Percentiles rank a stretch among this genome's conserved stretches.
These are phyloP conservation scores for Myiozetetes cayanensis DNA, from an alignment of 2,113 vertebrate genomes.

Conservation along the genomic window DNA sequence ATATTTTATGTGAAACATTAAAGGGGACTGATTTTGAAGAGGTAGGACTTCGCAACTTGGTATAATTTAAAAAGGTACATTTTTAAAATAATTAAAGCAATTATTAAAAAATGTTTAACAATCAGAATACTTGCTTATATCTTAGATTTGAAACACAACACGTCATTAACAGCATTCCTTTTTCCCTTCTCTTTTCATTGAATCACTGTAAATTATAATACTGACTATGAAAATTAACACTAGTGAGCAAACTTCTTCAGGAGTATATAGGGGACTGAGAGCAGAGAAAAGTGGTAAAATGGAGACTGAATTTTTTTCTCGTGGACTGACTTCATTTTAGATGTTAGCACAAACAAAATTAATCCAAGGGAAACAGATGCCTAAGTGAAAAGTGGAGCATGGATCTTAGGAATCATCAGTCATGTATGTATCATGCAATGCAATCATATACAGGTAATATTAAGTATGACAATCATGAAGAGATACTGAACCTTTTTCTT, in stretches of 20 bases:
- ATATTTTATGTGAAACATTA: background rate
- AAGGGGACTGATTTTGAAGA: background rate
- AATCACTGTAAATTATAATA: background rate
- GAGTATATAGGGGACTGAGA: background rate
- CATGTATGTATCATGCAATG: rapidly evolving
- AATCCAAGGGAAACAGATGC: background rate
- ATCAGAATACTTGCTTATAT: background rate
- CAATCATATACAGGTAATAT: background rate
- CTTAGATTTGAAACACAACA: background rate
- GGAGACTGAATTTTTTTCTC: background rate
- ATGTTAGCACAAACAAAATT: background rate
- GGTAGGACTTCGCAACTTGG: background rate
- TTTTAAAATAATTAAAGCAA: background rate
- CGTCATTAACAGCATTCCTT: background rate
- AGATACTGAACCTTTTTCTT: background rate
- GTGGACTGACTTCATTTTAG: background rate
- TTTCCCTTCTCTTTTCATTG: background rate
- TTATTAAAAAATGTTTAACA: background rate
- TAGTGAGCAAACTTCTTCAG: background rate
- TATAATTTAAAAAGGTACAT: background rate
- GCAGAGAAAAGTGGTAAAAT: background rate
- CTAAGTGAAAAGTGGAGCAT: background rate
- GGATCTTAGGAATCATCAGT: background rate
- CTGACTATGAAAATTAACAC: background rate
- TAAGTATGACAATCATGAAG: background rate